Conservation (phyloP, 2,797 vertebrate species). For the Dromococcyx pavoninus region DNA sequence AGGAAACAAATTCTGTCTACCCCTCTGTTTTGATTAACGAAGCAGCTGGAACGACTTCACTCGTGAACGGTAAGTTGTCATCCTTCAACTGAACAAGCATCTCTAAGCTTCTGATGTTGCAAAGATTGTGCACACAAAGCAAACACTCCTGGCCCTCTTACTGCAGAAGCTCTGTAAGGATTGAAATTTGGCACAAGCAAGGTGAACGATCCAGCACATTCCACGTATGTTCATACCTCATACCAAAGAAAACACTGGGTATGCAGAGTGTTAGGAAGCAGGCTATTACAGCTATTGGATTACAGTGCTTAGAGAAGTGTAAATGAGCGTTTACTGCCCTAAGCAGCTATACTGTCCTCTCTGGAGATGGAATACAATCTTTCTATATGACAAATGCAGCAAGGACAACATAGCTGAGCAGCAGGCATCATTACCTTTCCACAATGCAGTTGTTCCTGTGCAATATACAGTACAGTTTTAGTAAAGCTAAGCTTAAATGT, state of each 20-base stretch:
- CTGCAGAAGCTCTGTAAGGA: neutral
- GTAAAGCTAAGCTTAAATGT: neutral
- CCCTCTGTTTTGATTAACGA: neutral
- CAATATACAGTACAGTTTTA: neutral
- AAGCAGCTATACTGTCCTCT: neutral
- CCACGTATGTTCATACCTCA: neutral
- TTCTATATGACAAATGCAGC: too few relatives aligned
- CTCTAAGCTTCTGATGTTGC: neutral
- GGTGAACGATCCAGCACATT: neutral
- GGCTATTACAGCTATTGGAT: neutral
- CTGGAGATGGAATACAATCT: neutral
- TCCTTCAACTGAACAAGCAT: neutral
- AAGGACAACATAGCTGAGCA: neutral
- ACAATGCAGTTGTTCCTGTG: neutral
- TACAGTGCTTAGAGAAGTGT: neutral
- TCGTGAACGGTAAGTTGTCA: neutral
- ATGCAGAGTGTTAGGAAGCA: conserved; percentile 19
- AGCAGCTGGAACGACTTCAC: neutral
- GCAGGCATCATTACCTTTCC: neutral
- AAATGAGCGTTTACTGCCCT: neutral
- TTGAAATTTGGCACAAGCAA: conserved; percentile 1
- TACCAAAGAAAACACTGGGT: neutral
- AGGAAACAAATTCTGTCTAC: neutral
- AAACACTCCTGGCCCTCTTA: neutral
- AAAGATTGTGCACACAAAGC: neutral